Conservation (phyloP, 1,140 invertebrate genomes). For the Brachionus rubens region DNA sequence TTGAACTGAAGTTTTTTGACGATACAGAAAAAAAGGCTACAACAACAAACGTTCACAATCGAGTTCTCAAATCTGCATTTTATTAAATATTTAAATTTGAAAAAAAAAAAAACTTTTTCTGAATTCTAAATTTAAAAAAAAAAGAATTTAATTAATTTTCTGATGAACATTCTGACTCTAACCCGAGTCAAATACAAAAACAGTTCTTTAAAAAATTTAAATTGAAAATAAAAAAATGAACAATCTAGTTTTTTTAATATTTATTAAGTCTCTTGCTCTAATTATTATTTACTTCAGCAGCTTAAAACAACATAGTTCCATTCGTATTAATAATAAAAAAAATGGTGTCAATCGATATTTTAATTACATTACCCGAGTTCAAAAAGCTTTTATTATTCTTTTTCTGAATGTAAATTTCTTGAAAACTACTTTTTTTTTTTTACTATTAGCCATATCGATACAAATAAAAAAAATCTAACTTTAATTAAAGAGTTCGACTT, state of each 20-base stretch:
- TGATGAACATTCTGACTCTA: too few relatives aligned
- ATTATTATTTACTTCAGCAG: conserved; percentile 29
- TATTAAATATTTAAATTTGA: too few relatives aligned
- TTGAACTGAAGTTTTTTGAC: too few relatives aligned
- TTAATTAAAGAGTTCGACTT: conserved; percentile 7
- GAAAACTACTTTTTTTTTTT: conserved; percentile 19
- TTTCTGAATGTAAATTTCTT: background rate
- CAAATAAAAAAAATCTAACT: conserved; percentile 11
- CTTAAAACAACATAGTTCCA: background rate
- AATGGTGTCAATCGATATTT: conserved; percentile 40
- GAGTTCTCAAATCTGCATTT: too few relatives aligned
- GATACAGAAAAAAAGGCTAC: too few relatives aligned
- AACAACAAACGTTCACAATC: too few relatives aligned
- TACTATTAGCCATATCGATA: background rate
- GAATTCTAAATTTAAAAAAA: conserved; percentile 16
- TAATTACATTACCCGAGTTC: conserved; percentile 31
- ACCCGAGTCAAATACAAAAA: background rate
- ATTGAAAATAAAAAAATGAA: background rate
- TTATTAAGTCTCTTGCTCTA: conserved; percentile 27
- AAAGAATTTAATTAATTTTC: background rate
- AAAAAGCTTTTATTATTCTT: background rate
- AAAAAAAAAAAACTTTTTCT: too few relatives aligned
- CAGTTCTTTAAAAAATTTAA: too few relatives aligned
- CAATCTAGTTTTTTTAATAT: conserved; percentile 23
- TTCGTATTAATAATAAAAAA: too few relatives aligned